Base-by-base conservation (phyloP, 1,140 invertebrate species). In the Theocolax elegans region DNA sequence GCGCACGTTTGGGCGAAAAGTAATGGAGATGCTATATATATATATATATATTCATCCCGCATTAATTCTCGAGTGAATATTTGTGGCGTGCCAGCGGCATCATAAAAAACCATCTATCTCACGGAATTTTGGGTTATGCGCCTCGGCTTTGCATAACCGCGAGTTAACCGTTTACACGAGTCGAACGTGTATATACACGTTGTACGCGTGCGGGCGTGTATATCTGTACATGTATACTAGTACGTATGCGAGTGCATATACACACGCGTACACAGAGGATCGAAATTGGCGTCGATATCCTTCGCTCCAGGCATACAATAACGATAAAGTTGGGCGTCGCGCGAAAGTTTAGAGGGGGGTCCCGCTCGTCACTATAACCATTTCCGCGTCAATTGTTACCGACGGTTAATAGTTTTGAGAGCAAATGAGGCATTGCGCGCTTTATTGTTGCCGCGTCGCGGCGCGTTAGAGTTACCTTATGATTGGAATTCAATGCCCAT, bases 371-470 rank as follows among this genome's bases (percentile, higher is more conserved):
- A 0, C 10, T 58, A 19, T 42, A 58, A 60, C 35, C 17, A 49
- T 63, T 10, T 13, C 25, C 25, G 40, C n/a, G 19, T 62, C 38
- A 40, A 60, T 60, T 10, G 23, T 42, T 40, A 19, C 13, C 17
- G 25, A 19, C 29, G 17, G 29, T 48, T 48, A 59, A 67, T 59
- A 59, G 65, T 67, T 67, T 54, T 67, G n/a, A 25, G 31, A 42
- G 1, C 44, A 67, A 67, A 67, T 67, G 65, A 59, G 40, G 53
- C 65, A 29, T 49, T 15, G 38, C 53, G n/a, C 29, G 9, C 59
- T 59, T 59, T 67, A 67, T 48, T 49, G 53, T 10, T 31, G 42
- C 21, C 27, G 3, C 15, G 4, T 12, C 23, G 3, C 17, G n/a
- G 25, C n/a, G 13, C 0, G 13, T 15, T 12, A 21, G 38, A 44